Base-by-base conservation (phyloP, 1,140 invertebrate species). In the Micrasema longulum region DNA sequence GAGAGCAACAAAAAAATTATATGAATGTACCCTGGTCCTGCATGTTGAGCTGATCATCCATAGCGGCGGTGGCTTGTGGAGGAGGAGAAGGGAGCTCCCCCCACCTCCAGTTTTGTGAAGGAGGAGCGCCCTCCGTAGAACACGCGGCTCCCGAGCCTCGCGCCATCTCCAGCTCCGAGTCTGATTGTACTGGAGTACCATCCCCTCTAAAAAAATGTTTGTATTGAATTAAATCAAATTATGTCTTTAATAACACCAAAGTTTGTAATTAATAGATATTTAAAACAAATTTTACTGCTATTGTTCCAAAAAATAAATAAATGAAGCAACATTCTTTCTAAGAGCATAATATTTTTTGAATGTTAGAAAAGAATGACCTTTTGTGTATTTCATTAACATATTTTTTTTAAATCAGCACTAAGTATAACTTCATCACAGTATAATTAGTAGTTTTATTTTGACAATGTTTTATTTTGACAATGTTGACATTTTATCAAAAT, bases 11-110 rank as follows among this genome's bases (percentile, higher is more conserved):
- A n/a, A n/a, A n/a, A n/a, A n/a, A n/a, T n/a, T n/a, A n/a, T n/a
- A n/a, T n/a, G n/a, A n/a, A n/a, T 41, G 16, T 48, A 72, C 70
- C 69, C 69, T 72, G 69, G 14, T 31, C 55, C n/a, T 57, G 35
- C 12, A 45, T 31, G 23, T 69, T 72, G 6, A 22, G 35, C 23
- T 75, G 63, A 14, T 67, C n/a, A 12, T 66, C 69, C 52, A 63
- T 57, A 41, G 63, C 12, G 23, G 79, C 77, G 31, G 76, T 78
- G 43, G 75, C 77, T 6, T 76, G 87, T 72, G 78, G 86, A 82
- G 84, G 91, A 0, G 97, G 97, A 99, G 85, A 84, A 91, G 0
- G 97, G 98, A 99, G 85, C 80, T 99, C 95, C 23, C 98, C 98
- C 98, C 98, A 99, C 75, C 94, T 91, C 98, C 98, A 99, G 67